phyloP scores from a whole-genome alignment of 1,140 invertebrate species.

The Heliconius melpomene region DNA sequence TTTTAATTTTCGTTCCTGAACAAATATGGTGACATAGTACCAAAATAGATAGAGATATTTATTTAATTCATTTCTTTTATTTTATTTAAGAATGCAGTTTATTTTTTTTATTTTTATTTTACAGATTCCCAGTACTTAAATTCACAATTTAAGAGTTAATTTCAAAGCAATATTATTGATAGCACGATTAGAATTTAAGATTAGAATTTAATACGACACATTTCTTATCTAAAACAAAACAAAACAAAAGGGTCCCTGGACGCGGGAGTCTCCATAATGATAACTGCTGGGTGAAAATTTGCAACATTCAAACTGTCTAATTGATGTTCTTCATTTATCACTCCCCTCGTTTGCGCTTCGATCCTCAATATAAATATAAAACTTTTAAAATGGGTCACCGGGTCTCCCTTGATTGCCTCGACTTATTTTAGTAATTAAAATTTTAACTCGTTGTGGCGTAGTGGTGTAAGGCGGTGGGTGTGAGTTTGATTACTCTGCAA shows the following conservation, averaged over 20 bases:
- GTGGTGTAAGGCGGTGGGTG: background rate
- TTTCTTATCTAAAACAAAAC: slow-evolving; percentile 32
- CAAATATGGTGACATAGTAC: too few relatives aligned
- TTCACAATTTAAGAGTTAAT: background rate
- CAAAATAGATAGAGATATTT: too few relatives aligned
- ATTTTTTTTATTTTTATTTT: too few relatives aligned
- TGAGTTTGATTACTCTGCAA: background rate
- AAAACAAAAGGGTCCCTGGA: slow-evolving; percentile 25
- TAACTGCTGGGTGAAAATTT: slow-evolving; percentile 66
- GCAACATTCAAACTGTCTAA: slow-evolving; percentile 76
- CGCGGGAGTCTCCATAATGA: slow-evolving; percentile 55
- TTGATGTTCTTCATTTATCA: slow-evolving; percentile 79
- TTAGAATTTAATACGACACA: slow-evolving; percentile 7
- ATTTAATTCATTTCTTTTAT: too few relatives aligned
- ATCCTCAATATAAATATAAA: slow-evolving; percentile 59
- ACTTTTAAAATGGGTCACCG: slow-evolving; percentile 79
- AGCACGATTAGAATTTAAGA: background rate
- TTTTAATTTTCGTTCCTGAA: too few relatives aligned
- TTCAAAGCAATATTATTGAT: background rate
- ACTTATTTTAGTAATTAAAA: slow-evolving; percentile 74
- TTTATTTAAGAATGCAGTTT: too few relatives aligned
- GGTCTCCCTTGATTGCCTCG: slow-evolving; percentile 69
- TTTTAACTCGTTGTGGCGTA: slow-evolving; percentile 17
- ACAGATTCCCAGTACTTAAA: too few relatives aligned
- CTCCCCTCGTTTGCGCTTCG: slow-evolving; percentile 66